Evolutionary conservation across 2,888 invertebrate species (phyloP).

Genomic region (Dasypogon diadema): DNA sequence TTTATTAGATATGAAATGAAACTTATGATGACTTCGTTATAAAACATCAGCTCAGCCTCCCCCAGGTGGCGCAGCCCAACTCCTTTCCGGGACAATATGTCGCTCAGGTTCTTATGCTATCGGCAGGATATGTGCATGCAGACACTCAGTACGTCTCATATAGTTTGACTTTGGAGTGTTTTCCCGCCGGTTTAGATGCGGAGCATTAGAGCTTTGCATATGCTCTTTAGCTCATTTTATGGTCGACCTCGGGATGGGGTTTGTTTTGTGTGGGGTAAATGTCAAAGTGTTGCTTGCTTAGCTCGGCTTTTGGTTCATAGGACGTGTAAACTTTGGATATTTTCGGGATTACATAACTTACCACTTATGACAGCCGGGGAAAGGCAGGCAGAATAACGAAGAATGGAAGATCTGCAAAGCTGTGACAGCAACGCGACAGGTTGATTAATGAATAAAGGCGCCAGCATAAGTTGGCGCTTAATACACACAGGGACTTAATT

Average conservation of each 20-base stretch:
- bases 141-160: conserved; percentile 19
- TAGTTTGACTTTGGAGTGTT: neutral
- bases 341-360: conserved; percentile 38
- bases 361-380: conserved; percentile 6
- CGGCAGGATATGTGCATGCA: conserved; percentile 26
- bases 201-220: neutral
- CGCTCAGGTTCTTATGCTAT: neutral
- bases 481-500: conserved; percentile 16
- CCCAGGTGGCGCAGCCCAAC: neutral
- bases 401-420: neutral
- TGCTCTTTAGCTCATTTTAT: neutral
- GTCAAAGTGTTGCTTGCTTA: conserved; percentile 34
- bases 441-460: conserved; percentile 32
- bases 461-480: conserved; percentile 2
- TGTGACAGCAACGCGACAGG: conserved; percentile 19
- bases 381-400: neutral
- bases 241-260: neutral
- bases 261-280: conserved; percentile 32
- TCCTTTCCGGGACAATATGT: neutral
- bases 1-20: conserved; percentile 47
- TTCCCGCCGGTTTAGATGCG: neutral
- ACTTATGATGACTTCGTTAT: conserved; percentile 50
- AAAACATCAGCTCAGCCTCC: conserved; percentile 33
- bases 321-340: conserved; percentile 41
- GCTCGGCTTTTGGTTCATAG: too few species aligned